A percentile compares a stretch with the other conserved stretches of the same genome.
phyloP scores from a whole-genome alignment of 2,888 invertebrate genomes.

The Atethmia centrago region DNA sequence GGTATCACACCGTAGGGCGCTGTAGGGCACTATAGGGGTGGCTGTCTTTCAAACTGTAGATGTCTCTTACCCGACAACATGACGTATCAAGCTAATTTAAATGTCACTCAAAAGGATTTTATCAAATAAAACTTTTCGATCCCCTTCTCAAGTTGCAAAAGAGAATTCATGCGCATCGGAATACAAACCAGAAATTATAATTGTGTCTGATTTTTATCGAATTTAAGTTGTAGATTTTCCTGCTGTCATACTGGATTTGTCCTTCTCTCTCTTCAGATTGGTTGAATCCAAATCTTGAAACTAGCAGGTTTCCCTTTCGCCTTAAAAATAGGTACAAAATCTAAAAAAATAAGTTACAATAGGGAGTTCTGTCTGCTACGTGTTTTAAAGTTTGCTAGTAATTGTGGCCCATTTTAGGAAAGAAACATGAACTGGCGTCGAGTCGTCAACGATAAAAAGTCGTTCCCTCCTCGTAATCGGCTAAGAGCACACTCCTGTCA shows the following conservation, averaged over 20 bases:
- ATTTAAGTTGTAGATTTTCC: not conserved
- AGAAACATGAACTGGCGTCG: too few relatives aligned
- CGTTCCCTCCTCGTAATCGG: conserved; percentile 9
- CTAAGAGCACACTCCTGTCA: conserved; percentile 50
- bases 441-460: not conserved
- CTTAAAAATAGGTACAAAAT: not conserved
- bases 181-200: conserved; percentile 9
- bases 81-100: conserved; percentile 51
- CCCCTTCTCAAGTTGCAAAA: conserved; percentile 37
- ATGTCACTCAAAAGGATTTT: conserved; percentile 51
- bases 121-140: conserved; percentile 43
- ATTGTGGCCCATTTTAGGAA: too few relatives aligned
- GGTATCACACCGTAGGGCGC: not conserved
- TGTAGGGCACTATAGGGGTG: not conserved
- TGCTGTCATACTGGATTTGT: not conserved
- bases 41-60: not conserved
- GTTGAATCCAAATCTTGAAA: too few relatives aligned
- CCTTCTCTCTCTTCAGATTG: too few relatives aligned
- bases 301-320: not conserved
- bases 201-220: not conserved
- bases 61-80: conserved; percentile 1
- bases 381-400: too few relatives aligned
- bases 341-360: too few relatives aligned
- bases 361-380: too few relatives aligned
- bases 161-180: conserved; percentile 15